phyloP scores from a whole-genome alignment of 2,797 vertebrate genomes.

The Clangula hyemalis region DNA sequence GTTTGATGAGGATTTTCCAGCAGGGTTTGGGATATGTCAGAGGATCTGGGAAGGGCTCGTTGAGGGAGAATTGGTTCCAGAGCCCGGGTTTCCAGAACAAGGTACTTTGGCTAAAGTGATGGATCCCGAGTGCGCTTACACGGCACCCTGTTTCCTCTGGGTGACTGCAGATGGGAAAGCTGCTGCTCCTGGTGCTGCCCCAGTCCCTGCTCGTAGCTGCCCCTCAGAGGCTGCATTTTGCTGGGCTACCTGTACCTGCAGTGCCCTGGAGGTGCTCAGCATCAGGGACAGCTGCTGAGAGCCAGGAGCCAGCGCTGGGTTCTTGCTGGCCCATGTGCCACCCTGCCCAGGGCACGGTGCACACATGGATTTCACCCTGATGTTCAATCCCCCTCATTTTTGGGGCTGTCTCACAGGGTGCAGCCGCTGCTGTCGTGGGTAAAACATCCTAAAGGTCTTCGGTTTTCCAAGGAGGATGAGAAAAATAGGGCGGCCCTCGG shows the following conservation, averaged over 20 bases:
- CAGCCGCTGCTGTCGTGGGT: neutral
- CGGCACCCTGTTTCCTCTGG: no score
- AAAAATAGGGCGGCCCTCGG: neutral
- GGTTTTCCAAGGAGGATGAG: neutral
- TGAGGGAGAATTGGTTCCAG: neutral
- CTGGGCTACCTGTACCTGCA: neutral
- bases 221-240: neutral
- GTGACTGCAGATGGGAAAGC: neutral
- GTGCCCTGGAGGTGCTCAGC: no score
- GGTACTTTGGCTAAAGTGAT: neutral
- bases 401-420: no score
- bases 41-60: neutral
- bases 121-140: neutral
- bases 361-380: no score
- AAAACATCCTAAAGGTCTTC: neutral
- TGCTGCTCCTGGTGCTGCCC: neutral
- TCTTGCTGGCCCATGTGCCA: no score
- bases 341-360: no score
- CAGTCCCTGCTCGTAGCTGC: neutral
- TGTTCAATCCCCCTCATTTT: no score
- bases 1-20: conserved; percentile 23
- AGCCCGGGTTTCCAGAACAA: neutral
- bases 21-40: neutral
- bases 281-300: no score
- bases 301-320: no score